Base-by-base conservation (phyloP, 92 coral and sea anemone genomes). In the Epizoanthus rinbou region DNA sequence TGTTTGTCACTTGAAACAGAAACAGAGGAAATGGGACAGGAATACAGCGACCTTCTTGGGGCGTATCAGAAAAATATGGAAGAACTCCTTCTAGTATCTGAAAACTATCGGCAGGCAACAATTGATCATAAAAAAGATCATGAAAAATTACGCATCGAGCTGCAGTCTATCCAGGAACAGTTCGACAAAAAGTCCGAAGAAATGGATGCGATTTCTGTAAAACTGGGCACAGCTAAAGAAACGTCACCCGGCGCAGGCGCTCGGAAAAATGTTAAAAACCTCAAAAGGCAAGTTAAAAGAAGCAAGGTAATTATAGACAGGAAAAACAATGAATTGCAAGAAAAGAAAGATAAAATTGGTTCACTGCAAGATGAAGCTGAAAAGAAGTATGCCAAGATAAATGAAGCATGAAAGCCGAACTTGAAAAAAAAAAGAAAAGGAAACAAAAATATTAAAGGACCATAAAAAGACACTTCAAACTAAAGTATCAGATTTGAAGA, bases 41-140 rank as follows among this genome's bases (percentile, higher is more conserved):
- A 70, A 31, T 70, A 70, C 58, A 70, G 75, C 75, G 57, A 70
- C 75, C 75, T 70, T 70, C 75, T 70, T 39, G 75, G 75, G 56
- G 57, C 57, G 23, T 70, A 70, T 41, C 75, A 41, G 15, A 70
- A 41, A 16, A 70, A 70, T 70, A 28, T 28, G 31, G 56, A 70
- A 70, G 75, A 70, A 16, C 25, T 70, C 57, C 54, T 70, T 70
- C 15, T 70, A 70, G 75, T 70, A 70, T 70, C 57, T 70, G 54
- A 70, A 70, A 37, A 39, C 75, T 70, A 70, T 17, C 56, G 75
- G 23, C 75, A 70, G 75, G 75, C 75, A 70, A 70, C 75, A 70
- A 70, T 70, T 70, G 57, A 39, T 70, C 75, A 72, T 43, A 25
- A 18, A 72, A 41, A 72, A 39, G 76, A 72, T 43, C 76, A 72